Evolutionary conservation across 2,113 vertebrate species (phyloP), one percentile per base, ranked within the genome.

Genomic region (Corythornis cristatus): DNA sequence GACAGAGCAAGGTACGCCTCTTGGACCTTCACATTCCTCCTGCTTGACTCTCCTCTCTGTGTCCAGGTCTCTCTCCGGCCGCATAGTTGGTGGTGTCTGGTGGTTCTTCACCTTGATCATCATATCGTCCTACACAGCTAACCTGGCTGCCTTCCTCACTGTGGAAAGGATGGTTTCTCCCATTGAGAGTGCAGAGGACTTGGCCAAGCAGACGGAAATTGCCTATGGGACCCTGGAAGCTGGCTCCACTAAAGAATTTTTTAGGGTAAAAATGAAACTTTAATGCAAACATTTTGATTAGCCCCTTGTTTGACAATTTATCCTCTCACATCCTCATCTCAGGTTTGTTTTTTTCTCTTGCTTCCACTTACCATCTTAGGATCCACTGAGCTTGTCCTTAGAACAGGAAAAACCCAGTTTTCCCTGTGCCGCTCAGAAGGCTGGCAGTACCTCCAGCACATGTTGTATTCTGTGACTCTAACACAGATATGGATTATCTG

Each of bases 71-170:
- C 98, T 99, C 65, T 99, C 99, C 0, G 99, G 99, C 61, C 99
- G 99, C 35, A 99, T 99, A 42, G 99, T 99, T 0, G 99, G 99
- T 65, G 99, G 99, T 1, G 99, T 99, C 93, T 99, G 99, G 99
- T 99, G 99, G 99, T 99, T 99, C 98, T 99, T 99, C 97, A 99
- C 99, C 83, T 97, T 99, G 96, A 99, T 99, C 98, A 99, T 99
- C 98, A 99, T 99, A 95, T 99, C 99, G 25, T 99, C 99, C 73
- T 99, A 99, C 91, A 99, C 99, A 87, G 99, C 99, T 94, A 99
- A 99, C 97, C 97, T 99, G 97, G 99, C 99, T 26, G 99, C 99
- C 93, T 99, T 99, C 97, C 98, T 99, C 95, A 99, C 99, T 0
- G 99, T 99, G 91, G 99, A 99, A 96, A 98, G 99, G 96, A 99